Evolutionary conservation across 2,797 vertebrate species (phyloP).

Genomic region (Delichon dasypus): DNA sequence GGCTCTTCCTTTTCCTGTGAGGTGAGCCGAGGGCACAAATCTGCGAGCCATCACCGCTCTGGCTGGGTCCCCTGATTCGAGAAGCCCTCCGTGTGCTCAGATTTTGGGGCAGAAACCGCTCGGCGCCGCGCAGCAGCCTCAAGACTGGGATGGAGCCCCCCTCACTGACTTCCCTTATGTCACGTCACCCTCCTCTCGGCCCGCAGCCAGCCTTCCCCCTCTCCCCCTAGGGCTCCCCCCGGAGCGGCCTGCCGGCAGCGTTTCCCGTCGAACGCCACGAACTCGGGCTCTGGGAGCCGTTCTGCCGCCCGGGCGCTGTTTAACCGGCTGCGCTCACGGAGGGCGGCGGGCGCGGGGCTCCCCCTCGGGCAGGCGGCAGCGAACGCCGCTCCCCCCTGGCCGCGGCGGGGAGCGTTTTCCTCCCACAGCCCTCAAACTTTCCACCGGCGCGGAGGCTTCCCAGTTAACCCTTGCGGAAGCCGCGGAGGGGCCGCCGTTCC

Average conservation of each 20-base stretch:
- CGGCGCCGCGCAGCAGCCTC: background rate
- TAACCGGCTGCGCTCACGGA: background rate
- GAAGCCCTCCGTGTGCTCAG: background rate
- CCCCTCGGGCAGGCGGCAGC: background rate
- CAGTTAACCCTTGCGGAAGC: background rate
- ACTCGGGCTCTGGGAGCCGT: background rate
- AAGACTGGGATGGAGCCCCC: accelerated
- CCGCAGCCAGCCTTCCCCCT: background rate
- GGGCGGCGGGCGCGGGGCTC: background rate
- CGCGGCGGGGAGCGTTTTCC: background rate
- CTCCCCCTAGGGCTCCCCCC: background rate
- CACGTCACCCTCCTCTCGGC: background rate
- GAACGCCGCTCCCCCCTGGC: background rate
- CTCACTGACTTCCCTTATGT: no score
- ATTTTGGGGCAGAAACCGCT: background rate
- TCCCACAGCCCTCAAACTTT: background rate
- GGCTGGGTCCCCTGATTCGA: no score
- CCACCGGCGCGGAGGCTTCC: background rate
- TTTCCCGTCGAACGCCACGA: background rate
- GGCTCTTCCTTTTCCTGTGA: background rate
- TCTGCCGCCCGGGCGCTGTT: background rate
- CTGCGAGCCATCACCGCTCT: accelerated
- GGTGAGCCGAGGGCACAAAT: background rate
- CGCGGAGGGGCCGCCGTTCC: background rate
- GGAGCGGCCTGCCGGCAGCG: background rate